Percentiles rank a stretch among this genome's conserved stretches.
Conservation (phyloP, 2,888 invertebrate genomes). For the Aspidapion aeneum region DNA sequence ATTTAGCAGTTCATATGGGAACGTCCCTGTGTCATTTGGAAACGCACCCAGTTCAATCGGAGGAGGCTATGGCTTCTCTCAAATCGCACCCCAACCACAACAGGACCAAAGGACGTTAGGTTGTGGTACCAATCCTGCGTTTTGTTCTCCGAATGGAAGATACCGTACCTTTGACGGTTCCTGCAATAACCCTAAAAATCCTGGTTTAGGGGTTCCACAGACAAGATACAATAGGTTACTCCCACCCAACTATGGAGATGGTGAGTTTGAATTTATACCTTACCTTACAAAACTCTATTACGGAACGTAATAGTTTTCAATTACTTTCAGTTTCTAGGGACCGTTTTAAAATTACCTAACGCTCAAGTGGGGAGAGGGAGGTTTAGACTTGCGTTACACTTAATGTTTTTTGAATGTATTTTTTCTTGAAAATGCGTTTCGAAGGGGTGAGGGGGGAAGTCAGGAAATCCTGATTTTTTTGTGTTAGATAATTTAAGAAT, state of each 20-base stretch:
- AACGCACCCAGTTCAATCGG: background rate
- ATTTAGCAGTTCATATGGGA: too few relatives aligned
- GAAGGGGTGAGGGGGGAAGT: too few relatives aligned
- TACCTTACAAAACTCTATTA: too few relatives aligned
- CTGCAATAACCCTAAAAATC: constrained; percentile 86
- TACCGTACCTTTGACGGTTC: constrained; percentile 87
- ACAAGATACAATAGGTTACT: constrained; percentile 65
- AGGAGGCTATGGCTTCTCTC: constrained; percentile 10
- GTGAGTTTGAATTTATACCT: too few relatives aligned
- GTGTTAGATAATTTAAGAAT: too few relatives aligned
- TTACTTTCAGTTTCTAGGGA: background rate
- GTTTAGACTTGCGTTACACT: too few relatives aligned
- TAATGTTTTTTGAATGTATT: too few relatives aligned
- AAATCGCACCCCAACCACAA: background rate
- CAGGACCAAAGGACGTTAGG: constrained; percentile 24
- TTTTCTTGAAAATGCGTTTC: too few relatives aligned
- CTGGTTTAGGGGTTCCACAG: constrained; percentile 77
- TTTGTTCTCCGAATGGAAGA: constrained; percentile 48
- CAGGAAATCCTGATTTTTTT: too few relatives aligned
- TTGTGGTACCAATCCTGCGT: constrained; percentile 29
- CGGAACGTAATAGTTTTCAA: too few relatives aligned
- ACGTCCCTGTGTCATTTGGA: background rate
- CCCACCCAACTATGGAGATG: constrained; percentile 64
- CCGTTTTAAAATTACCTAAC: background rate
- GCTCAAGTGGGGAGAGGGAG: too few relatives aligned